phyloP scores from a whole-genome alignment of 2,888 invertebrate genomes.

The Orthonevra nobilis region DNA sequence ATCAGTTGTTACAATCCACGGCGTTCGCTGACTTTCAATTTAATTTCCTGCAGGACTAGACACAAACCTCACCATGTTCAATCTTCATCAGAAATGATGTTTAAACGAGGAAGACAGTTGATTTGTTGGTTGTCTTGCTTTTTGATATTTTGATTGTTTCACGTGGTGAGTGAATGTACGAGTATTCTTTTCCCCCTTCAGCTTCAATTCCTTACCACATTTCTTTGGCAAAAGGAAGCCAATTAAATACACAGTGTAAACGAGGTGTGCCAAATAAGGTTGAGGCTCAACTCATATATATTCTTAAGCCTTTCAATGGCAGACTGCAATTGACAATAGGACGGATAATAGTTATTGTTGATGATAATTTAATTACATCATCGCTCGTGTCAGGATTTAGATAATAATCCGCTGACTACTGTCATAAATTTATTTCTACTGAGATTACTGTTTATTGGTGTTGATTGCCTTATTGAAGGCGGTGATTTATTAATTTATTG shows the following conservation, averaged over 20 bases:
- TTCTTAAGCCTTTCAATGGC: not conserved
- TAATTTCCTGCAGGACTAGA: no score
- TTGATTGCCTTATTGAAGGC: constrained; percentile 25
- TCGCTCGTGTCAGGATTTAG: not conserved
- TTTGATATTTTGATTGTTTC: constrained; percentile 47
- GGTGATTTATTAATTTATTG: constrained; percentile 45
- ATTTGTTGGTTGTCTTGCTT: constrained; percentile 43
- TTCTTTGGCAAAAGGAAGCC: no score
- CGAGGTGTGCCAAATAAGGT: no score
- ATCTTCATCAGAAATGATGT: no score
- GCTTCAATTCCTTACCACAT: not conserved
- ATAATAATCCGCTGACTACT: constrained; percentile 13
- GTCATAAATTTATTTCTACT: constrained; percentile 23
- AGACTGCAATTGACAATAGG: constrained; percentile 5
- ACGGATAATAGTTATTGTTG: not conserved
- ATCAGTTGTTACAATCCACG: no score
- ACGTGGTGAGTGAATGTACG: not conserved
- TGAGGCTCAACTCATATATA: no score
- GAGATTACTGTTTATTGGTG: constrained; percentile 21
- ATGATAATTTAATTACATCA: constrained; percentile 20
- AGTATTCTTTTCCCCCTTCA: constrained; percentile 18
- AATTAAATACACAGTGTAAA: no score
- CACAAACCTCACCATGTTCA: no score
- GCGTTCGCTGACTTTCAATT: no score
- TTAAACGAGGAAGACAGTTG: constrained; percentile 18